phyloP scores from a whole-genome alignment of 2,797 vertebrate species.

The Pseudochirops cupreus region DNA sequence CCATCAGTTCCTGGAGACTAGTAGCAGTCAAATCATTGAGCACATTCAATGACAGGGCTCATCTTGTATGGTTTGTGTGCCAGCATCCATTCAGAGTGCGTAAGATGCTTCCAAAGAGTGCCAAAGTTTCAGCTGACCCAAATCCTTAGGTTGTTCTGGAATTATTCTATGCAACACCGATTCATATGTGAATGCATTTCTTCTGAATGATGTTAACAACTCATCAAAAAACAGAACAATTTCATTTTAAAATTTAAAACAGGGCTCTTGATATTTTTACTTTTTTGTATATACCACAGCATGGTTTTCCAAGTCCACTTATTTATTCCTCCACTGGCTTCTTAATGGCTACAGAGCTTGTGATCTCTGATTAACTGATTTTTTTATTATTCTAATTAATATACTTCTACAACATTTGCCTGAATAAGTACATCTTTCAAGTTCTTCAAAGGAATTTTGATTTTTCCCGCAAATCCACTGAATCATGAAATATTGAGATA shows the following conservation, averaged over 20 bases:
- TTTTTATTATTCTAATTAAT: slow-evolving; percentile 67
- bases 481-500: slow-evolving; percentile 77
- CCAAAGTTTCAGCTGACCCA: slow-evolving; percentile 89
- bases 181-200: slow-evolving; percentile 80
- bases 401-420: slow-evolving; percentile 72
- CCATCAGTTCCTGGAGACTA: not conserved
- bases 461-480: slow-evolving; percentile 70
- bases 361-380: slow-evolving; percentile 69
- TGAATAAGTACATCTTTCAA: slow-evolving; percentile 64
- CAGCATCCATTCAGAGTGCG: slow-evolving; percentile 70
- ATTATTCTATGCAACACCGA: slow-evolving; percentile 98
- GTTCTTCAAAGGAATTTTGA: slow-evolving; percentile 78
- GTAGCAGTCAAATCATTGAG: not conserved
- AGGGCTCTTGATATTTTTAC: slow-evolving; percentile 85
- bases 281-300: slow-evolving; percentile 84
- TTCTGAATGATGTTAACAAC: slow-evolving; percentile 83
- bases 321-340: slow-evolving; percentile 80
- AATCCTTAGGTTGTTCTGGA: slow-evolving; percentile 90
- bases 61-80: slow-evolving; percentile 52
- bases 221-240: slow-evolving; percentile 78
- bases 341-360: slow-evolving; percentile 77
- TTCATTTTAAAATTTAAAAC: slow-evolving; percentile 81
- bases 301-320: slow-evolving; percentile 77
- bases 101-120: slow-evolving; percentile 88
- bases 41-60: slow-evolving; percentile 48